phyloP scores from a whole-genome alignment of 2,113 vertebrate species.

The zebrafish (Danio rerio) region GRCz12tu NC_133198.1:31994501-31995000 shows the following conservation, averaged over 20 bases:
- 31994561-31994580: slow-evolving; percentile 85
- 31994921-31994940: slow-evolving; percentile 37
- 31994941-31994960: slow-evolving; percentile 56
- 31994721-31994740: slow-evolving; percentile 70
- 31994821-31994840: not conserved
- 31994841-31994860: slow-evolving; percentile 11
- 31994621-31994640: slow-evolving; percentile 68
- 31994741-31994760: slow-evolving; percentile 62
- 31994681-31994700: slow-evolving; percentile 82
- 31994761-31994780: slow-evolving; percentile 63
- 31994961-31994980: slow-evolving; percentile 62
- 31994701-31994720: slow-evolving; percentile 73
- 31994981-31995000: slow-evolving; percentile 66
- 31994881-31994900: too few species aligned
- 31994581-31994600: slow-evolving; percentile 83
- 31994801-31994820: too few species aligned
- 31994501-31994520: slow-evolving; percentile 59
- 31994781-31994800: slow-evolving; percentile 41
- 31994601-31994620: slow-evolving; percentile 76
- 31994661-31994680: slow-evolving; percentile 72
- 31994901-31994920: slow-evolving; percentile 47
- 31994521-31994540: slow-evolving; percentile 80
- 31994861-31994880: too few species aligned
- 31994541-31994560: slow-evolving; percentile 84
- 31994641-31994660: slow-evolving; percentile 65